Evolutionary conservation across 2,888 invertebrate genomes (phyloP), one percentile per base, ranked within the genome.

Genomic region (Dexiosoma caninum): DNA sequence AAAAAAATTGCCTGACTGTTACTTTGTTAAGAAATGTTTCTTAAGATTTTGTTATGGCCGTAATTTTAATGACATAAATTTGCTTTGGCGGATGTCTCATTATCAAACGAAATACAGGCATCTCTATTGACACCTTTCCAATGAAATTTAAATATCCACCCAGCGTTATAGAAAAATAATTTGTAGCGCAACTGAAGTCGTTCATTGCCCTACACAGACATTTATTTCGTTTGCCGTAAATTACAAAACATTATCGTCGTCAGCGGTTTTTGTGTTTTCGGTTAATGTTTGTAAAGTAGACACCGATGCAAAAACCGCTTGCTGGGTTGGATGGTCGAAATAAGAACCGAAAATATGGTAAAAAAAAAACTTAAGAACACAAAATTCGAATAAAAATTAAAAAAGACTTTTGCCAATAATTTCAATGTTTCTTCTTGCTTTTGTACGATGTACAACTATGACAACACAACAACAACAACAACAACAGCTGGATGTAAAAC

Each of bases 391-490:
- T n/a, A 64, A 44, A 37, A 55, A 55, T 55, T 44, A 37, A 59
- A 32, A 71, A 66, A 53, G 44, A 57, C n/a, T 27, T 78, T 69
- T 62, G 42, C 72, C 67, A n/a, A 78, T 78, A 78, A 69, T 69
- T 74, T 69, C 51, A 57, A 64, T 74, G 74, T 64, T 49, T 27
- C 46, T 49, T 27, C 46, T 60, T 51, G 42, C 60, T 51, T 51
- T 59, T 30, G 40, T 30, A 23, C 19, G 14, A 27, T 5, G 57
- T 21, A 57, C 66, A 32, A 16, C 7, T 40, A 30, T 21, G 30
- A 44, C 79, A 69, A 70, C 74, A 69, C n/a, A 55, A 35, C 40
- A 70, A 30, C 30, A 70, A n/a, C n/a, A 27, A 27, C 6, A 27
- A 27, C 27, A 37, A 37, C 10, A 19, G 9, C 27, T 71, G n/a